Evolutionary conservation across 2,888 invertebrate genomes (phyloP).

Genomic region (Phymatocera aterrima): DNA sequence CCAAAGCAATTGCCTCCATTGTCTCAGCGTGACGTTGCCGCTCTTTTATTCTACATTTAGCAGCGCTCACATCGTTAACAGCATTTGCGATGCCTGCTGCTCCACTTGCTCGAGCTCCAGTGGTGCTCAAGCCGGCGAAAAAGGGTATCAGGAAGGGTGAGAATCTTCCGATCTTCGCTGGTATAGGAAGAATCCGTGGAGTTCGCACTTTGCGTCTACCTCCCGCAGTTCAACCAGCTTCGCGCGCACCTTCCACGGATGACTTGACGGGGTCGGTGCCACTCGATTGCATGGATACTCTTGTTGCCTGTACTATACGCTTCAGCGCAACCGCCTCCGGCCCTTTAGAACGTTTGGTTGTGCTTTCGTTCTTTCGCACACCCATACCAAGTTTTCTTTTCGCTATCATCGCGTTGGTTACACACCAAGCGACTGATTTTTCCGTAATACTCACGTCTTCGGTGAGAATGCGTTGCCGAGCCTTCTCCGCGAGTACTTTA

Average conservation of each 20-base stretch:
- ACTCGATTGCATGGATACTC: conserved; percentile 6
- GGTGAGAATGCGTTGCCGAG: too few species aligned
- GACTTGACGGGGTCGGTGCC: conserved; percentile 38
- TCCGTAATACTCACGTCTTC: too few species aligned
- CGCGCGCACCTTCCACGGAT: conserved; percentile 47
- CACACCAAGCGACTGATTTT: too few species aligned
- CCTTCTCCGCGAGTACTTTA: conserved; percentile 60
- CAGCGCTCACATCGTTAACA: conserved; percentile 55
- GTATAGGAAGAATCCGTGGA: conserved; percentile 51
- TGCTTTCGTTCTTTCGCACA: conserved; percentile 41
- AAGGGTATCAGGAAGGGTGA: conserved; percentile 57
- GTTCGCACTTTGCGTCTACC: conserved; percentile 45
- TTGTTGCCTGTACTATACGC: conserved; percentile 39
- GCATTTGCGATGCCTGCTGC: too few species aligned
- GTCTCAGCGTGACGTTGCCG: conserved; percentile 58
- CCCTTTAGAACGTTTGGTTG: conserved; percentile 4
- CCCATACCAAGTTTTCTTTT: conserved; percentile 63
- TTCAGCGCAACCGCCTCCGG: conserved; percentile 33
- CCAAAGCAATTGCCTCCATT: conserved; percentile 59
- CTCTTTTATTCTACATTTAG: conserved; percentile 56
- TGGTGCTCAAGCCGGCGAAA: conserved; percentile 57
- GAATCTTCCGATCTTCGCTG: conserved; percentile 54
- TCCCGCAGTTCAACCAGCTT: conserved; percentile 47
- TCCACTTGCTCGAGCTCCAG: too few species aligned
- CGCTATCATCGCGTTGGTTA: too few species aligned